Percentiles rank a stretch among this genome's conserved stretches.
Evolutionary conservation across 2,888 invertebrate genomes (phyloP).

Genomic region (Sarcophaga subvicina): DNA sequence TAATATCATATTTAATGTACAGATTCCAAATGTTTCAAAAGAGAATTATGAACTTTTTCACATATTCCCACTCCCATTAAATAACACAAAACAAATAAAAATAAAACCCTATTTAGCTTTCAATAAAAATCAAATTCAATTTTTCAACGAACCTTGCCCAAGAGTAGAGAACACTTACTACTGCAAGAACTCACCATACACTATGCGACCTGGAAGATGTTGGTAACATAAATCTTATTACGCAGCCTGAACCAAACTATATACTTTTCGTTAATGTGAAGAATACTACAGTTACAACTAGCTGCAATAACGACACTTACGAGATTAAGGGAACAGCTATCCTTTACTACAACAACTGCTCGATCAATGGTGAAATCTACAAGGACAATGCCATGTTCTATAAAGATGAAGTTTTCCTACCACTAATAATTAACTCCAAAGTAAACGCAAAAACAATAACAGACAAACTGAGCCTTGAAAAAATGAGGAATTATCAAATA

Average conservation of each 20-base stretch:
- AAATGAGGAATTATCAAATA: conserved; percentile 28
- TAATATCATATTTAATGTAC: conserved; percentile 64
- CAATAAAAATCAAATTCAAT: conserved; percentile 46
- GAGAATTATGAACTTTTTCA: conserved; percentile 52
- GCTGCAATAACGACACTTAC: conserved; percentile 12
- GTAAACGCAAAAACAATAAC: conserved; percentile 20
- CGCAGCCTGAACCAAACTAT: background rate
- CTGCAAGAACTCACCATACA: conserved; percentile 26
- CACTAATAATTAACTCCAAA: conserved; percentile 11
- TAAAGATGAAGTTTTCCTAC: conserved; percentile 3
- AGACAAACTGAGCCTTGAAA: conserved; percentile 18
- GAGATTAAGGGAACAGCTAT: conserved; percentile 9
- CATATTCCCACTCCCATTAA: conserved; percentile 58
- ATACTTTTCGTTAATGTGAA: conserved; percentile 5
- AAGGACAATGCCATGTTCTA: conserved; percentile 4
- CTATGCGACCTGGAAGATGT: conserved; percentile 19
- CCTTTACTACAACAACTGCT: conserved; percentile 28
- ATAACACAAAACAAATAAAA: conserved; percentile 48
- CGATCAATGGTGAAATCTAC: conserved; percentile 6
- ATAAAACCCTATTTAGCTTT: conserved; percentile 53
- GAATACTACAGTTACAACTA: conserved; percentile 7
- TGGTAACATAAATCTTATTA: background rate
- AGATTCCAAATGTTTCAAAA: conserved; percentile 51
- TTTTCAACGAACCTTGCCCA: conserved; percentile 36
- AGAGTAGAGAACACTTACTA: conserved; percentile 41